Percentiles rank a stretch among this genome's conserved stretches.
Evolutionary conservation across 2,113 vertebrate genomes (phyloP).

Genomic region (Terrapene triunguis): DNA sequence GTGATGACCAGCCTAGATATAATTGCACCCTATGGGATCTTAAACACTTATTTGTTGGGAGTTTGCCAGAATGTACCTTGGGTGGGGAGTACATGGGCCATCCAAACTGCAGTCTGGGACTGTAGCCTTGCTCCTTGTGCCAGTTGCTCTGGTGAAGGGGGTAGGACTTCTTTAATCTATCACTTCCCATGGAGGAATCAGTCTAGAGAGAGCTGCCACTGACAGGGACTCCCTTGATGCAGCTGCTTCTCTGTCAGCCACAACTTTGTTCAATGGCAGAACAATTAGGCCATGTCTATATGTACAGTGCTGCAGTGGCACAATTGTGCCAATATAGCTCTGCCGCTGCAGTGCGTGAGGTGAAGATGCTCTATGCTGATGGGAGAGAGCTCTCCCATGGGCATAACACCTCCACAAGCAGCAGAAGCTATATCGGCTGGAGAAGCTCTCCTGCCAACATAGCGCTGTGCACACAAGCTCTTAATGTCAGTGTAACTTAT

Average conservation of each 20-base stretch:
- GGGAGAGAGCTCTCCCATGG: no score
- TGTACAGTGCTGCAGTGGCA: no score
- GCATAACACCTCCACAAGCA: no score
- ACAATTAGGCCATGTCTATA: not conserved
- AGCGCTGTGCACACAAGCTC: no score
- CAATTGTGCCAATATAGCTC: no score
- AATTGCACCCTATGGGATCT: not conserved
- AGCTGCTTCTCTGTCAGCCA: not conserved
- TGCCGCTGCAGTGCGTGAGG: no score
- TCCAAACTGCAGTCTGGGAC: not conserved
- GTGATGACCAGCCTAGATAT: not conserved
- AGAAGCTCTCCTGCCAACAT: no score
- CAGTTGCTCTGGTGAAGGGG: not conserved
- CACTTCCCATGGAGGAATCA: not conserved
- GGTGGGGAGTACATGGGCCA: not conserved
- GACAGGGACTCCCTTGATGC: not conserved
- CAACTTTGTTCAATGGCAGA: not conserved
- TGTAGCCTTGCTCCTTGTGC: not conserved
- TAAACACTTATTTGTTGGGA: not conserved
- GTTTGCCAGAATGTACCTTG: not conserved
- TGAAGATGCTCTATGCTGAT: no score
- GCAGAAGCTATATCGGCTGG: no score
- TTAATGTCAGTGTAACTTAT: no score
- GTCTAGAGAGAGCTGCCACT: not conserved
- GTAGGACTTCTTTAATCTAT: not conserved